These are phyloP conservation scores for Micromesistius poutassou DNA, from an alignment of 2,797 vertebrate genomes.

Conservation along the genomic window DNA sequence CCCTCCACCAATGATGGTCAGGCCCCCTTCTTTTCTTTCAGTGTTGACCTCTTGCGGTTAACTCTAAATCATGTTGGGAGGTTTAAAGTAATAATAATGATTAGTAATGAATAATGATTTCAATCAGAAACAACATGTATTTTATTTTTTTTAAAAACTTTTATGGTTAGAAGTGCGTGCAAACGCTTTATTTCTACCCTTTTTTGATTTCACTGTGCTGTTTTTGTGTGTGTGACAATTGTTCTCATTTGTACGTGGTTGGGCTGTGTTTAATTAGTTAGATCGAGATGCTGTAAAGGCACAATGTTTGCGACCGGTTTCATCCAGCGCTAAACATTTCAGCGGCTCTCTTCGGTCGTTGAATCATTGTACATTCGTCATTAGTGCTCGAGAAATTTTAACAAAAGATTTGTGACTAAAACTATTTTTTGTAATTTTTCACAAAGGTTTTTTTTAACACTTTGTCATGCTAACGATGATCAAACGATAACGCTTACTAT, in stretches of 20 bases:
- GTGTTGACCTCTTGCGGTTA: neutral
- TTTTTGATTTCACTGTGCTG: slow-evolving; percentile 52
- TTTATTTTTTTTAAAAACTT: slow-evolving; percentile 13
- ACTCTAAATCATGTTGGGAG: slow-evolving; percentile 31
- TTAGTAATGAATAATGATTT: too few relatives aligned
- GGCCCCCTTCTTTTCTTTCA: neutral
- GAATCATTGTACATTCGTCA: slow-evolving; percentile 68
- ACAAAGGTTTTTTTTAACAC: slow-evolving; percentile 79
- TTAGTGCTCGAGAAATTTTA: slow-evolving; percentile 74
- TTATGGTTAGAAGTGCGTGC: slow-evolving; percentile 50
- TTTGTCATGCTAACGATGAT: slow-evolving; percentile 68
- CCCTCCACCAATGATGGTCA: neutral
- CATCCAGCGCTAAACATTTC: slow-evolving; percentile 33
- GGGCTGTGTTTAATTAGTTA: slow-evolving; percentile 52
- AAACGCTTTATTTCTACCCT: slow-evolving; percentile 60
- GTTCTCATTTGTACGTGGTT: slow-evolving; percentile 50
- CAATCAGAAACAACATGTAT: slow-evolving; percentile 36
- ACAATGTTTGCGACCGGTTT: slow-evolving; percentile 32
- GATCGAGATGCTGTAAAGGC: slow-evolving; percentile 53
- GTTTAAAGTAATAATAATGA: slow-evolving; percentile 26
- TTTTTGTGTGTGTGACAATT: slow-evolving; percentile 49
- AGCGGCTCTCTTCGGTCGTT: slow-evolving; percentile 59
- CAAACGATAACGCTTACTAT: slow-evolving; percentile 60
- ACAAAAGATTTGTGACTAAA: slow-evolving; percentile 73
- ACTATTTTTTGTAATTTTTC: slow-evolving; percentile 77